Evolutionary conservation across 1,140 invertebrate species (phyloP).

Genomic region (Caenorhabditis inopinata): DNA sequence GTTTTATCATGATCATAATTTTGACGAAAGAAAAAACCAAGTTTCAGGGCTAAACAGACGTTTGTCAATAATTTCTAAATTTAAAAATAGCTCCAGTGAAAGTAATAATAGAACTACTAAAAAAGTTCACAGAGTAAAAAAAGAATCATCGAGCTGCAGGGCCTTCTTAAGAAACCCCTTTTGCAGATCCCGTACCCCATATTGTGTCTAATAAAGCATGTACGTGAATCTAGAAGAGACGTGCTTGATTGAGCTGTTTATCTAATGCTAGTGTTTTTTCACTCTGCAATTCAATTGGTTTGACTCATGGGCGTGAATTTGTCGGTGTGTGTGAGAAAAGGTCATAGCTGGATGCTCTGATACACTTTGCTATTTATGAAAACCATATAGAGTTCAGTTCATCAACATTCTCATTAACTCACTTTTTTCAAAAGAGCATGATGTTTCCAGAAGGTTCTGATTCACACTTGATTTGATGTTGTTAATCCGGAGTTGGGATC

Average conservation of each 20-base stretch:
- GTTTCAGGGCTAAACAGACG: too few relatives aligned
- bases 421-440: constrained; percentile 37
- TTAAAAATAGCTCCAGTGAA: not conserved
- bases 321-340: too few relatives aligned
- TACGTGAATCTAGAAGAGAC: not conserved
- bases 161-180: not conserved
- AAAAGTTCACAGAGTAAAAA: not conserved
- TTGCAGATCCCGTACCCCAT: not conserved
- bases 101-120: too few relatives aligned
- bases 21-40: too few relatives aligned
- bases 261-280: not conserved
- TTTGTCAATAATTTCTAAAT: too few relatives aligned
- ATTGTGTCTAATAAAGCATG: too few relatives aligned
- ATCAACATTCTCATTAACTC: not conserved
- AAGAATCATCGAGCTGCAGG: not conserved
- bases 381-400: too few relatives aligned
- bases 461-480: constrained; percentile 38
- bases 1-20: not conserved
- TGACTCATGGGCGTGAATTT: not conserved
- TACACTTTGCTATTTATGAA: too few relatives aligned
- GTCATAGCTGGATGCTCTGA: too few relatives aligned
- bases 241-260: not conserved
- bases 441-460: constrained; percentile 42
- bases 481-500: constrained; percentile 49
- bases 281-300: not conserved